Percentiles rank a stretch among this genome's conserved stretches.
Conservation (phyloP, 2,113 vertebrate species). For the Paradoxurus hermaphroditus region DNA sequence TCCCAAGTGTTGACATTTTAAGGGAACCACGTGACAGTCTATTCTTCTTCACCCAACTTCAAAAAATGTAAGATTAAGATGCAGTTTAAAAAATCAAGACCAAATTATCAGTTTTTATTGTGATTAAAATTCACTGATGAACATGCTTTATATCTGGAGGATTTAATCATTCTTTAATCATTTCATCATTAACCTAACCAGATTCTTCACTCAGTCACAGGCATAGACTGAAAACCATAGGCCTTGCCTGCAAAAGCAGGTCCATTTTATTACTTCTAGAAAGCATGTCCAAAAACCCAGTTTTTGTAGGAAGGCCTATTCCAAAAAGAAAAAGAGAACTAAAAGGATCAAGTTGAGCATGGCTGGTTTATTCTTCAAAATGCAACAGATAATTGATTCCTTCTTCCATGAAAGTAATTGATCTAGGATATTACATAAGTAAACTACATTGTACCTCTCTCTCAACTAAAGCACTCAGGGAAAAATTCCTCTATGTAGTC, state of each 20-base stretch:
- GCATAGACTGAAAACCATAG: neutral
- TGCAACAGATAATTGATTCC: neutral
- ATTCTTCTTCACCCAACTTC: neutral
- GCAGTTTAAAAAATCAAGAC: neutral
- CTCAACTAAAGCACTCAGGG: neutral
- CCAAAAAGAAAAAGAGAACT: neutral
- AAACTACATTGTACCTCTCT: neutral
- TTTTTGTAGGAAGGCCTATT: neutral
- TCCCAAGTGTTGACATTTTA: neutral
- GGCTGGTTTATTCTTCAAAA: neutral
- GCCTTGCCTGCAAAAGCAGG: fast-evolving
- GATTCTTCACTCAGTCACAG: neutral
- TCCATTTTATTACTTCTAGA: neutral
- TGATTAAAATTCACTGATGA: neutral
- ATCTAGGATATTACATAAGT: neutral
- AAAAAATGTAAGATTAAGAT: neutral
- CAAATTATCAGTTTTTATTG: neutral
- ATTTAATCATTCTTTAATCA: neutral
- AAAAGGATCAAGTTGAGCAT: neutral
- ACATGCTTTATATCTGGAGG: neutral
- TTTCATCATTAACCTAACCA: neutral
- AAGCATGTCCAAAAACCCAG: neutral
- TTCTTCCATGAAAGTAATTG: neutral
- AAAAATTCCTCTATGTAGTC: neutral
- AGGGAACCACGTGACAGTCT: neutral